Conservation (phyloP, 2,113 vertebrate genomes). For the Limanda limanda region DNA sequence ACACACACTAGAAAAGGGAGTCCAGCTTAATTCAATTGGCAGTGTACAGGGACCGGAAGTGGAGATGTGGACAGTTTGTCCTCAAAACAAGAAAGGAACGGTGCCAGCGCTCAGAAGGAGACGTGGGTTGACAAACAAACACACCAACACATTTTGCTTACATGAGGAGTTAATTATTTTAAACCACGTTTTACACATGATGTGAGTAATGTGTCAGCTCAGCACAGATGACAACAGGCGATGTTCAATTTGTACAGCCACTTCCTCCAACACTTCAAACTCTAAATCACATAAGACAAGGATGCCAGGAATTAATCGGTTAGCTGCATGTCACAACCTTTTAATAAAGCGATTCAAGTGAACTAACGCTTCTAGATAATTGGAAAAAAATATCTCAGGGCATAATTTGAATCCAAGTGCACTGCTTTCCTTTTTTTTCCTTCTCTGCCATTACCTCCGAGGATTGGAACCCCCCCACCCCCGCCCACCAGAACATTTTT, state of each 20-base stretch:
- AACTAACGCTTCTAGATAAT: constrained; percentile 53
- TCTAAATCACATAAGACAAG: constrained; percentile 54
- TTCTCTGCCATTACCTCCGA: constrained; percentile 32
- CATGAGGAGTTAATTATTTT: constrained; percentile 60
- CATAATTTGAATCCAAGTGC: constrained; percentile 47
- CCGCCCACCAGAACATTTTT: constrained; percentile 22
- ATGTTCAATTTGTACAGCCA: constrained; percentile 63
- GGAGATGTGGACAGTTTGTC: constrained; percentile 56
- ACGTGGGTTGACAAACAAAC: constrained; percentile 50
- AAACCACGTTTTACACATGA: constrained; percentile 62
- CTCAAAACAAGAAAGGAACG: constrained; percentile 59
- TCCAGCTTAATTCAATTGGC: constrained; percentile 64
- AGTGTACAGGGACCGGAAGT: constrained; percentile 61
- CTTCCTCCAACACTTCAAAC: constrained; percentile 40
- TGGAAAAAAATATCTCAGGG: constrained; percentile 48
- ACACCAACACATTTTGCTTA: constrained; percentile 59
- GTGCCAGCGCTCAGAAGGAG: constrained; percentile 52
- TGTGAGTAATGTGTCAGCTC: constrained; percentile 58
- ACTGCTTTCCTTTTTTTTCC: constrained; percentile 28
- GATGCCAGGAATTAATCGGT: constrained; percentile 64
- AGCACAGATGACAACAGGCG: constrained; percentile 60
- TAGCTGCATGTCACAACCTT: constrained; percentile 64
- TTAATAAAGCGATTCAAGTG: constrained; percentile 56
- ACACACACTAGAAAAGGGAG: constrained; percentile 57
- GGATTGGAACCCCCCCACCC: constrained; percentile 26